Base-by-base conservation (phyloP, 1,140 invertebrate species). In the Scaptomyza hsui region DNA sequence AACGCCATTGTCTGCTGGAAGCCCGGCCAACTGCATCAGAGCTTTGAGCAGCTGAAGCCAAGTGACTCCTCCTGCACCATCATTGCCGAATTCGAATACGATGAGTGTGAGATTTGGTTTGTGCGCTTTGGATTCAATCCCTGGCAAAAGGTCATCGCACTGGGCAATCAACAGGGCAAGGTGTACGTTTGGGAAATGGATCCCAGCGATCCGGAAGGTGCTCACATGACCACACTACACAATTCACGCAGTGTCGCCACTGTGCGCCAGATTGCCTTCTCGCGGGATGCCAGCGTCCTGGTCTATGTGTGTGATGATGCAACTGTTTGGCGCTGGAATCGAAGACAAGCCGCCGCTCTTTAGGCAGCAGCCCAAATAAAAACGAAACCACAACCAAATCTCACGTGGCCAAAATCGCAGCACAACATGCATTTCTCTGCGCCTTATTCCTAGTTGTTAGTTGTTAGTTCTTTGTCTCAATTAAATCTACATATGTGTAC, bases 31-130 rank as follows among this genome's bases (percentile, higher is more conserved):
- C 55, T 91, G 26, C 75, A 91, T 52, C 81, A 91, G 49, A 78
- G 56, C 15, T 72, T 86, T 12, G 75, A 88, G 16, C 72, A 85
- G 41, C 67, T 89, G 0, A 90, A 88, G 35, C 83, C 81, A 4
- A 91, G 82, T 39, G 90, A 90, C 51, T 88, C 90, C 2, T 85
- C 90, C 18, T 83, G 82, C 57, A 90, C 90, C 1, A 89, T 91
- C 18, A 94, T 99, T 26, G 96, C 98, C 81, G 93, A 97, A 32
- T 98, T 99, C 92, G 97, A 99, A 67, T 98, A 97, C 82, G 97
- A 97, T 81, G 97, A 99, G 76, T 99, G 97, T 92, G 98, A 99
- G 88, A 99, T 99, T 78, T 99, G 98, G 98, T 99, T 99, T 92
- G 97, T 99, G 78, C 92, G 98, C 52, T 99, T 99, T 91, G 97